A percentile compares a stretch with the other conserved stretches of the same genome.
Evolutionary conservation across 2,888 invertebrate genomes (phyloP).

Genomic region (Patella depressa): DNA sequence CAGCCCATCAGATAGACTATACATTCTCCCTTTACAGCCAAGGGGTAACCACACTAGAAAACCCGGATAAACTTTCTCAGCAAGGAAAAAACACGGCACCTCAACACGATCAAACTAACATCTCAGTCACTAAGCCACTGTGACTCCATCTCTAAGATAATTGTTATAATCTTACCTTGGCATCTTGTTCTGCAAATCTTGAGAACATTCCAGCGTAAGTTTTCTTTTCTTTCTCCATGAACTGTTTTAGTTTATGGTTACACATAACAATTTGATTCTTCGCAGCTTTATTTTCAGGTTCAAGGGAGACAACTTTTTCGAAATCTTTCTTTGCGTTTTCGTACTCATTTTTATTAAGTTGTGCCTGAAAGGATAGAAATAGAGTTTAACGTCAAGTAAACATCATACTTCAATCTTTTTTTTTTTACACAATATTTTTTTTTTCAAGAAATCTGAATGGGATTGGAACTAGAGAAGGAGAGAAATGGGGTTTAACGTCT

Average conservation of each 20-base stretch:
- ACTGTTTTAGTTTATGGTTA: conserved; percentile 81
- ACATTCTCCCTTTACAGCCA: too few relatives aligned
- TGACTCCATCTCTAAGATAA: background rate
- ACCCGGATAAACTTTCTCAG: too few relatives aligned
- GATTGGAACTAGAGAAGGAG: too few relatives aligned
- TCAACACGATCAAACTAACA: background rate
- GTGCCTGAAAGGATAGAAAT: conserved; percentile 74
- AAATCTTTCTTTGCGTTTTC: conserved; percentile 85
- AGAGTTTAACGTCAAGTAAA: too few relatives aligned
- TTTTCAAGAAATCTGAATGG: too few relatives aligned
- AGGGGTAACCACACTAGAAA: too few relatives aligned
- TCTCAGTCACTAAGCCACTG: too few relatives aligned
- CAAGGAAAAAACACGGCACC: background rate
- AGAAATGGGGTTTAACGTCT: too few relatives aligned
- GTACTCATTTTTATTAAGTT: conserved; percentile 82
- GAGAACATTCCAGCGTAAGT: conserved; percentile 96
- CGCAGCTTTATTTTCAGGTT: conserved; percentile 92
- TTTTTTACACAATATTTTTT: too few relatives aligned
- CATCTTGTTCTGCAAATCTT: conserved; percentile 77
- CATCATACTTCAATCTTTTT: too few relatives aligned
- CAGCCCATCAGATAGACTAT: too few relatives aligned
- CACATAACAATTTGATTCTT: conserved; percentile 82
- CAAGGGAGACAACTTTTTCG: conserved; percentile 80
- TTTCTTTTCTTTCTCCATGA: conserved; percentile 85
- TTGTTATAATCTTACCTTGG: conserved; percentile 44